A percentile compares a stretch with the other conserved stretches of the same genome.
These are phyloP conservation scores for Tapirus terrestris DNA, from an alignment of 2,113 vertebrate genomes.

Conservation along the genomic window DNA sequence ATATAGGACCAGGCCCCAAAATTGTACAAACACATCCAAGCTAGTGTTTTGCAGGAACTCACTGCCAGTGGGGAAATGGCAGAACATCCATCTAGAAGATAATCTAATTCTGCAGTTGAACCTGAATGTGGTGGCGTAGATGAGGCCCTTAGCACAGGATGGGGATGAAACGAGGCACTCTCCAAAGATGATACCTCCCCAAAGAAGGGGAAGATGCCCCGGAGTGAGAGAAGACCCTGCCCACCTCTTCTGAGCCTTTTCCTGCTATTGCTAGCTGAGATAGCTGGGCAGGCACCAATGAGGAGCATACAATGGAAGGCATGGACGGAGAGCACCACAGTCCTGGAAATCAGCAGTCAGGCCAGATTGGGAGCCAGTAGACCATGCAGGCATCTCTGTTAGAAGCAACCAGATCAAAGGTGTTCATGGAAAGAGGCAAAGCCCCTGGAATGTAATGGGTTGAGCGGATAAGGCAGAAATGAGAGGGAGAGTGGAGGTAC, in stretches of 20 bases:
- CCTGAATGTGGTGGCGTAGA: neutral
- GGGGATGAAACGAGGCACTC: neutral
- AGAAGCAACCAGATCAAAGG: neutral
- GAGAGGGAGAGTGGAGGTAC: neutral
- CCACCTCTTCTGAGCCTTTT: neutral
- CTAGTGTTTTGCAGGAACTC: neutral
- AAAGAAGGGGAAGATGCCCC: neutral
- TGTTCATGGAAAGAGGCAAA: neutral
- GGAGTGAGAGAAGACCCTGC: neutral
- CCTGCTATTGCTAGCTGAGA: neutral
- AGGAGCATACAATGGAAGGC: neutral
- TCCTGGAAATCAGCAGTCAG: neutral
- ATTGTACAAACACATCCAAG: neutral
- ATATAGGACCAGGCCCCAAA: neutral
- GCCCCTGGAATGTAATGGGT: neutral
- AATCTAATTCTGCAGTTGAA: neutral
- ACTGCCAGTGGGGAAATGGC: neutral
- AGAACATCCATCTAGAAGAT: neutral
- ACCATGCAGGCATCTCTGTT: neutral
- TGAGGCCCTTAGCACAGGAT: neutral
- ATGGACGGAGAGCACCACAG: neutral
- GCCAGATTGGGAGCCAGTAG: neutral
- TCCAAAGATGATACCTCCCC: neutral
- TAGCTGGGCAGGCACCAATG: neutral
- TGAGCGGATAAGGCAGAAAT: neutral